These are phyloP conservation scores for Phrynocephalus forsythii DNA, from an alignment of 2,797 vertebrate species.

Conservation along the genomic window DNA sequence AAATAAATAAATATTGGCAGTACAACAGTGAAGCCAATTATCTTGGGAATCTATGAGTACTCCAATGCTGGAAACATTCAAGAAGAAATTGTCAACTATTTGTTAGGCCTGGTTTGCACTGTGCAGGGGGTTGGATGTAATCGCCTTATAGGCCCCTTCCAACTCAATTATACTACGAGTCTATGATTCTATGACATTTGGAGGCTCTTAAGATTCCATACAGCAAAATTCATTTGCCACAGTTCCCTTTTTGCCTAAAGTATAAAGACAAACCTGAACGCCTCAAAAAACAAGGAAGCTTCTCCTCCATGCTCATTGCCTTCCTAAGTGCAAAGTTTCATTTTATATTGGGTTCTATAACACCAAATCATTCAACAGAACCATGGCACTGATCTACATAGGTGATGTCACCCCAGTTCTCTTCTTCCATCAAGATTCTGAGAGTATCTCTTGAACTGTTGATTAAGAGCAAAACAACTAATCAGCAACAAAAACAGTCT, in stretches of 20 bases:
- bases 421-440: conserved; percentile 26
- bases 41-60: too few relatives aligned
- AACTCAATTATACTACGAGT: too few relatives aligned
- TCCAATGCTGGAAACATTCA: too few relatives aligned
- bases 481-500: conserved; percentile 42
- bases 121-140: too few relatives aligned
- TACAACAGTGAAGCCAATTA: too few relatives aligned
- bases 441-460: conserved; percentile 20
- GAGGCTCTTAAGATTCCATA: not conserved
- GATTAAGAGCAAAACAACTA: conserved; percentile 42
- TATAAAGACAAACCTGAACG: not conserved
- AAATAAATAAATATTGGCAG: too few relatives aligned
- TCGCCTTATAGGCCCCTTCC: too few relatives aligned
- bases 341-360: not conserved
- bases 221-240: not conserved
- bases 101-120: too few relatives aligned
- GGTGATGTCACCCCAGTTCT: conserved; percentile 4
- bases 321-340: not conserved
- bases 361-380: not conserved
- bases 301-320: not conserved
- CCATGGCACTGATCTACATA: too few relatives aligned
- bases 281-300: not conserved
- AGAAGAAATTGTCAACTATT: too few relatives aligned
- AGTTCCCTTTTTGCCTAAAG: not conserved
- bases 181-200: not conserved